Percentiles rank a stretch among this genome's conserved stretches.
Conservation (phyloP, 2,113 vertebrate species). For the Regulus satrapa region DNA sequence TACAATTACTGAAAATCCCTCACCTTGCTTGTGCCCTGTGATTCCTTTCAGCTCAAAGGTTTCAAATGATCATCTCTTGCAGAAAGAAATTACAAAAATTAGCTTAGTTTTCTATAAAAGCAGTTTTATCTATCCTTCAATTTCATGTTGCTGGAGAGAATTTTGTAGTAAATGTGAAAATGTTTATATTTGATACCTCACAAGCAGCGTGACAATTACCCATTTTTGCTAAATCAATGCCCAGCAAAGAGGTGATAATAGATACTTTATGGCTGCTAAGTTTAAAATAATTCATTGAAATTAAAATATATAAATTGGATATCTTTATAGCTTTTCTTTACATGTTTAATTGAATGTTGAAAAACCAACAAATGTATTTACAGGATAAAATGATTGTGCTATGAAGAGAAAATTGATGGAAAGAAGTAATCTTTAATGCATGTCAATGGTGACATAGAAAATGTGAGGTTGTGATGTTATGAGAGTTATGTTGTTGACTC, state of each 20-base stretch:
- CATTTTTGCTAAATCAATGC: neutral
- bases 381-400: neutral
- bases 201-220: neutral
- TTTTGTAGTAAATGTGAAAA: neutral
- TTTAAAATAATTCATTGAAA: neutral
- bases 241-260: neutral
- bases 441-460: neutral
- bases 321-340: neutral
- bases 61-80: neutral
- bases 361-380: neutral
- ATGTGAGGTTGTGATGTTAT: neutral
- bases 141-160: neutral
- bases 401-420: neutral
- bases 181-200: neutral
- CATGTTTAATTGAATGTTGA: neutral
- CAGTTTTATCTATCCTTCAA: neutral
- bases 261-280: neutral
- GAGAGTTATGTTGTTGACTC: neutral
- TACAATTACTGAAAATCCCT: slow-evolving; percentile 18
- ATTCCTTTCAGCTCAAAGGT: neutral
- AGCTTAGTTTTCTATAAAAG: neutral
- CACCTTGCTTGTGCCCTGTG: neutral
- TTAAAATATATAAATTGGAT: neutral
- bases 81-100: neutral
- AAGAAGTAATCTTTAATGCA: neutral